These are phyloP conservation scores for Sceloporus tristichus DNA, from an alignment of 2,113 vertebrate species.

Conservation along the genomic window DNA sequence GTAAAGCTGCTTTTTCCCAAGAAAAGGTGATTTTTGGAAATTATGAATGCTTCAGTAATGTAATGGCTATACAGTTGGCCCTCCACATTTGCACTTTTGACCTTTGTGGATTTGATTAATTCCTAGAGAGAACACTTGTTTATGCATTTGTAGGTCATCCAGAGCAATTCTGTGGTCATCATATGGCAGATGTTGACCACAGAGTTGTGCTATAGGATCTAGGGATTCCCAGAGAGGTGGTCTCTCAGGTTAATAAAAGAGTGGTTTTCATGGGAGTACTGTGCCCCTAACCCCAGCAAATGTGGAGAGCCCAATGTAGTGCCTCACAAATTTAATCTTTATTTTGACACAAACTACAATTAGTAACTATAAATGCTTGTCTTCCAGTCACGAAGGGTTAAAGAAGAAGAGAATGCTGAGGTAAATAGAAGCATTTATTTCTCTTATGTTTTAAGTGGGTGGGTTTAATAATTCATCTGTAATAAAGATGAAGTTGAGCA, in stretches of 20 bases:
- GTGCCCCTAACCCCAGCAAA: too few relatives aligned
- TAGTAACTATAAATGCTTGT: slow-evolving; percentile 66
- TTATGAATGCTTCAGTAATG: neutral
- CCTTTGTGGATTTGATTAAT: too few relatives aligned
- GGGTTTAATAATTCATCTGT: neutral
- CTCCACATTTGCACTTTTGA: too few relatives aligned
- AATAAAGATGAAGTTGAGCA: neutral
- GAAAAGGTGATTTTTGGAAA: slow-evolving; percentile 83
- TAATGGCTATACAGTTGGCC: too few relatives aligned
- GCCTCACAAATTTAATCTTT: neutral
- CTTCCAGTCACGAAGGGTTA: slow-evolving; percentile 94
- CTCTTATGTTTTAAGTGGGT: slow-evolving; percentile 13
- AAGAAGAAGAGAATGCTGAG: slow-evolving; percentile 83
- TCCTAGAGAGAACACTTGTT: too few relatives aligned
- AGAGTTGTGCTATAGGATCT: too few relatives aligned
- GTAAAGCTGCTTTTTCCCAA: slow-evolving; percentile 91
- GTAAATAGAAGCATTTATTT: slow-evolving; percentile 67
- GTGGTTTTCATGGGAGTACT: too few relatives aligned
- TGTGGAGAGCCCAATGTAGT: neutral
- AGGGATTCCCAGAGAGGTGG: too few relatives aligned
- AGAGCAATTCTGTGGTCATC: too few relatives aligned
- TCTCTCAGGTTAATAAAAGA: too few relatives aligned
- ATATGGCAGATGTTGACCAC: too few relatives aligned
- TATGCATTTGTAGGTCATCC: too few relatives aligned
- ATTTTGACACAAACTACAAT: neutral